These are phyloP conservation scores for Melanotaenia nigrans DNA, from an alignment of 2,797 vertebrate genomes.

Conservation along the genomic window DNA sequence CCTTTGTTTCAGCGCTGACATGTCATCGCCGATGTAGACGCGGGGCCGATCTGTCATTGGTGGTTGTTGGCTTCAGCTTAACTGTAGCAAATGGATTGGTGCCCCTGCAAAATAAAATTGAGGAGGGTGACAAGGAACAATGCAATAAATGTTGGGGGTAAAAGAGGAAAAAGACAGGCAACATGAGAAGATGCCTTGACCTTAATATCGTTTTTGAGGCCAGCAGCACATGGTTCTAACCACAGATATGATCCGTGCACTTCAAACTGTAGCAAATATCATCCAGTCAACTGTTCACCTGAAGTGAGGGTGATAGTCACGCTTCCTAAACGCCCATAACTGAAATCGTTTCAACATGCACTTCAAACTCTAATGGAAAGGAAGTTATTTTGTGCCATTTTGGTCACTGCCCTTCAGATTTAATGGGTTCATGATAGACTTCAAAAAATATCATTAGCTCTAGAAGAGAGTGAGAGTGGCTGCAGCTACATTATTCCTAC, in stretches of 20 bases:
- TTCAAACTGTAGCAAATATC: slow-evolving; percentile 31
- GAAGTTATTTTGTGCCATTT: slow-evolving; percentile 41
- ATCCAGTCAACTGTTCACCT: slow-evolving; percentile 48
- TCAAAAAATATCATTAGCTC: slow-evolving; percentile 43
- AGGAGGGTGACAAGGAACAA: background rate
- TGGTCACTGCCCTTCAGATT: slow-evolving; percentile 41
- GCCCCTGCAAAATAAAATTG: slow-evolving; percentile 80
- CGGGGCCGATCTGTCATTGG: slow-evolving; percentile 91
- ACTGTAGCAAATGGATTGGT: slow-evolving; percentile 96
- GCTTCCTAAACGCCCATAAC: slow-evolving; percentile 26
- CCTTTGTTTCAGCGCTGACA: background rate
- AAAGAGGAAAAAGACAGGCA: background rate
- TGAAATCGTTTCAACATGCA: slow-evolving; percentile 57
- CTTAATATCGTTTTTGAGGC: background rate
- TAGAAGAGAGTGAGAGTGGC: slow-evolving; percentile 1
- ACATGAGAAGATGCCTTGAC: slow-evolving; percentile 5
- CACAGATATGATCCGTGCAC: slow-evolving; percentile 24
- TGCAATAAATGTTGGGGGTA: background rate
- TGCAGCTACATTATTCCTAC: slow-evolving; percentile 55
- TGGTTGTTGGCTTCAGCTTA: slow-evolving; percentile 91
- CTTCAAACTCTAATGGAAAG: slow-evolving; percentile 59
- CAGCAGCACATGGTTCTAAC: background rate
- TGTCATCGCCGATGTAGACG: slow-evolving; percentile 50
- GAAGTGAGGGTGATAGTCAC: slow-evolving; percentile 31
- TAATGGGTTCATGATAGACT: slow-evolving; percentile 42